These are phyloP conservation scores for Drosophila prolongata DNA, from an alignment of 2,888 invertebrate genomes.

Conservation along the genomic window DNA sequence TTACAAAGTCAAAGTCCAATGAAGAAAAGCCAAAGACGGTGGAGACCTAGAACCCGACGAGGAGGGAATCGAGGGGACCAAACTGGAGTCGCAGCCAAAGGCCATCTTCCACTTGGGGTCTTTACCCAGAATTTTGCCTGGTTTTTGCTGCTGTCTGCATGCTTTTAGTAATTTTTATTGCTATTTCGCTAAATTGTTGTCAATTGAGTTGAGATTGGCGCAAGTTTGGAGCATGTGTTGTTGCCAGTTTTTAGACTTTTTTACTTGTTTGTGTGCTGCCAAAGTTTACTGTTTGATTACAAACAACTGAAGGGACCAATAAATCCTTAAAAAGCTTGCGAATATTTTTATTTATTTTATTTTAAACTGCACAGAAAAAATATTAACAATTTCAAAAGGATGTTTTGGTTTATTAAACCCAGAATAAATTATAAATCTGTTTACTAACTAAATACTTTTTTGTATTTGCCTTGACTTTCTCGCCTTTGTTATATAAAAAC, in stretches of 20 bases:
- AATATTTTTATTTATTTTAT: too few species aligned
- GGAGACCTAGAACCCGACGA: not conserved
- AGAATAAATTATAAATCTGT: too few species aligned
- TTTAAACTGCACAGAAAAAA: not conserved
- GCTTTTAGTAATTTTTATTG: slow-evolving; percentile 52
- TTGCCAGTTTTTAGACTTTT: slow-evolving; percentile 18
- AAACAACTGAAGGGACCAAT: slow-evolving; percentile 15
- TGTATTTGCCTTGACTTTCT: too few species aligned
- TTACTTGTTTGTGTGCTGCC: not conserved
- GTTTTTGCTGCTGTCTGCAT: slow-evolving; percentile 41
- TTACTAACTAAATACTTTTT: too few species aligned
- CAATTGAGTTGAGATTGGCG: slow-evolving; percentile 54
- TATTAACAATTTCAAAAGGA: too few species aligned
- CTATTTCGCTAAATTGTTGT: slow-evolving; percentile 58
- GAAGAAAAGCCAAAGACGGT: slow-evolving; percentile 23
- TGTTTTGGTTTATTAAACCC: too few species aligned
- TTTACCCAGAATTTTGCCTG: slow-evolving; percentile 51
- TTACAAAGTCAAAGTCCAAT: slow-evolving; percentile 62
- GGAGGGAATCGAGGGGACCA: not conserved
- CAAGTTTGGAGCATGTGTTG: slow-evolving; percentile 46
- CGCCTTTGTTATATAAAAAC: too few species aligned
- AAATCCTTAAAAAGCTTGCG: slow-evolving; percentile 19
- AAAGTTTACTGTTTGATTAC: slow-evolving; percentile 35
- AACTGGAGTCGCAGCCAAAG: slow-evolving; percentile 16
- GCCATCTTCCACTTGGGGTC: slow-evolving; percentile 44